These are phyloP conservation scores for Drosophila azteca DNA, from an alignment of 1,140 invertebrate species.

Conservation along the genomic window DNA sequence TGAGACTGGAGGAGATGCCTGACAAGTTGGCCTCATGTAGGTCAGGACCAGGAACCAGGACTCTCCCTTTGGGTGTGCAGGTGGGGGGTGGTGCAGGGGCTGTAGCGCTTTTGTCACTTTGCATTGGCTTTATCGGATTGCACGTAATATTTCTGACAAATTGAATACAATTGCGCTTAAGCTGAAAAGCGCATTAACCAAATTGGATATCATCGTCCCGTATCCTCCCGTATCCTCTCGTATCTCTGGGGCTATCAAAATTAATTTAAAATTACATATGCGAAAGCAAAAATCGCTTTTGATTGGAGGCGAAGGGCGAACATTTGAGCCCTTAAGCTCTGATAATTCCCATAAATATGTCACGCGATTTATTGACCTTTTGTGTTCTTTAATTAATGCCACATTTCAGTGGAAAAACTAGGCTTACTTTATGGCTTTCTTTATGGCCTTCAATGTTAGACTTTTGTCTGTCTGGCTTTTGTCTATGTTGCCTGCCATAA, in stretches of 20 bases:
- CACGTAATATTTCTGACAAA: slow-evolving; percentile 75
- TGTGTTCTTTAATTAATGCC: too few relatives aligned
- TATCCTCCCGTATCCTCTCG: not conserved
- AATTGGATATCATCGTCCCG: slow-evolving; percentile 63
- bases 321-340: slow-evolving; percentile 23
- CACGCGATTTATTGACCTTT: too few relatives aligned
- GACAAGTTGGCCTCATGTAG: slow-evolving; percentile 32
- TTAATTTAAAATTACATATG: slow-evolving; percentile 65
- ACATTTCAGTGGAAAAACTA: too few relatives aligned
- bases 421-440: too few relatives aligned
- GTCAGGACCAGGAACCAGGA: slow-evolving; percentile 30
- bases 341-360: too few relatives aligned
- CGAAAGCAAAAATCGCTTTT: slow-evolving; percentile 14
- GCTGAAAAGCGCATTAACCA: slow-evolving; percentile 79
- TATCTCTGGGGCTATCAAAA: slow-evolving; percentile 41
- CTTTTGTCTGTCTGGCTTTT: not conserved
- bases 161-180: slow-evolving; percentile 80
- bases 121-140: slow-evolving; percentile 76
- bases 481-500: slow-evolving; percentile 14
- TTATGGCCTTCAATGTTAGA: too few relatives aligned
- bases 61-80: too few relatives aligned
- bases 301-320: slow-evolving; percentile 26
- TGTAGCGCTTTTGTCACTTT: slow-evolving; percentile 59
- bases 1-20: slow-evolving; percentile 21
- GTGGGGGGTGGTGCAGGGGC: not conserved